Percentiles rank a stretch among this genome's conserved stretches.
phyloP scores from a whole-genome alignment of 2,113 vertebrate species.

The Rhabdomys dilectus region DNA sequence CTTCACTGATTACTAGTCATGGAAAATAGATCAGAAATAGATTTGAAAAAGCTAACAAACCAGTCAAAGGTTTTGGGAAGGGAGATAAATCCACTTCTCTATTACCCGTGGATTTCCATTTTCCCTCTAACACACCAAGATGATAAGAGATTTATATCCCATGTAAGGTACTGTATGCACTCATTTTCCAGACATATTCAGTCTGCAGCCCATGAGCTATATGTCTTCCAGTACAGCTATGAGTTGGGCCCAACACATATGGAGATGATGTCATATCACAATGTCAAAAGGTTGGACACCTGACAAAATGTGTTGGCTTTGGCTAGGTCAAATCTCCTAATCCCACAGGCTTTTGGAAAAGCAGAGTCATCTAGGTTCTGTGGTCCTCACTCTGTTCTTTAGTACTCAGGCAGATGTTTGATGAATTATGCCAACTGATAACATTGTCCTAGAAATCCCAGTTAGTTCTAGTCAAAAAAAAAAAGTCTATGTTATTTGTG shows the following conservation, averaged over 20 bases:
- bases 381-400: not conserved
- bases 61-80: not conserved
- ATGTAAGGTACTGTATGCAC: not conserved
- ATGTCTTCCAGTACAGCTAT: not conserved
- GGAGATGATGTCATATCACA: not conserved
- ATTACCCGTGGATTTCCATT: not conserved
- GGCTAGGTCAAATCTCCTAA: not conserved
- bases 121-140: not conserved
- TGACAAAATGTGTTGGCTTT: not conserved
- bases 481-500: not conserved
- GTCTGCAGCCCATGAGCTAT: not conserved
- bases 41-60: not conserved
- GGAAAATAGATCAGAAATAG: conserved; percentile 2
- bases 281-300: not conserved
- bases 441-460: not conserved
- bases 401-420: not conserved
- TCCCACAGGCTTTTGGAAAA: not conserved
- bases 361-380: not conserved
- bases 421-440: not conserved
- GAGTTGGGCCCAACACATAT: not conserved
- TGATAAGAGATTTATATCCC: not conserved
- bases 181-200: not conserved
- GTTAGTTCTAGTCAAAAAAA: conserved; percentile 38
- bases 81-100: not conserved
- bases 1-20: conserved; percentile 1